A percentile compares a stretch with the other conserved stretches of the same genome.
Conservation (phyloP, 2,888 invertebrate genomes). For the Ypsolopha scabrella region DNA sequence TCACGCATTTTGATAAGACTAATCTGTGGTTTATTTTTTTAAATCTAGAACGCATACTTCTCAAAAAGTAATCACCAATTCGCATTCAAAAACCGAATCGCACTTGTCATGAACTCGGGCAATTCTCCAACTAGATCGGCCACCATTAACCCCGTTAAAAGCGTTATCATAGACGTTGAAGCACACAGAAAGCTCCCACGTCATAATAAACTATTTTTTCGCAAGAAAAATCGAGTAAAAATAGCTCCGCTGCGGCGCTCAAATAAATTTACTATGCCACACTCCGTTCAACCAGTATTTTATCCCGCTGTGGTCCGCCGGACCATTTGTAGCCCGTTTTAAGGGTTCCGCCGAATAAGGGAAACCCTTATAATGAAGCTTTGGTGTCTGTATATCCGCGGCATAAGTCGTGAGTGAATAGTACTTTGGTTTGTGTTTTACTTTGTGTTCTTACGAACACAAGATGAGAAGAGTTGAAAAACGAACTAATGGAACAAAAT, state of each 20-base stretch:
- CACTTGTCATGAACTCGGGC: conserved; percentile 21
- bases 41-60: no score
- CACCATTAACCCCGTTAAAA: conserved; percentile 18
- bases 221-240: conserved; percentile 19
- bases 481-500: no score
- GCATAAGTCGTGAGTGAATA: not conserved
- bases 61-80: no score
- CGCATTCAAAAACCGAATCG: conserved; percentile 19
- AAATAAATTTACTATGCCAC: conserved; percentile 16
- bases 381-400: no score
- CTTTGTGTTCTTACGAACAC: no score
- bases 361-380: no score
- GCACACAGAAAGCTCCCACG: conserved; percentile 17
- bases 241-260: conserved; percentile 19
- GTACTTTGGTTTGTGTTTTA: no score
- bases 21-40: no score
- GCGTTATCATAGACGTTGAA: conserved; percentile 17
- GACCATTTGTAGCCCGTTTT: conserved; percentile 4
- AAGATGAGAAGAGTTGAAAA: no score
- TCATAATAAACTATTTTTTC: conserved; percentile 38
- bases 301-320: no score
- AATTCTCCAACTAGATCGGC: conserved; percentile 1
- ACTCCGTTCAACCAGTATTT: conserved; percentile 20
- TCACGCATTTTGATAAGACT: no score
- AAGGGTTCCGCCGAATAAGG: no score